These are phyloP conservation scores for Dunckerocampus dactyliophorus DNA, from an alignment of 2,113 vertebrate species.

Conservation along the genomic window DNA sequence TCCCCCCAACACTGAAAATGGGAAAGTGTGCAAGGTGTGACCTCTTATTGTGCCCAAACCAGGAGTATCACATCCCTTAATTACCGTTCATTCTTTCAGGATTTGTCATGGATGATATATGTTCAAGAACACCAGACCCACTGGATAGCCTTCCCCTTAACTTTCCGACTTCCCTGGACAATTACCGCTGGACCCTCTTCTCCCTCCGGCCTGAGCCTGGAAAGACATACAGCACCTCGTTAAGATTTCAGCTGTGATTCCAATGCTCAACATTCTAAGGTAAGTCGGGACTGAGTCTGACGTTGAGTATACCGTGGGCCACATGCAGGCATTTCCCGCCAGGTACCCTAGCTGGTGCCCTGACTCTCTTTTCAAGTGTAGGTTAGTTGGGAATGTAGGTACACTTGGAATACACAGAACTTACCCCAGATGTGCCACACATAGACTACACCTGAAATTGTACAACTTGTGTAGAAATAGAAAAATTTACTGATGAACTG, in stretches of 20 bases:
- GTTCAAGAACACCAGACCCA: neutral
- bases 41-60: constrained; percentile 1
- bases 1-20: neutral
- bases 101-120: neutral
- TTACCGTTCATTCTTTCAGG: neutral
- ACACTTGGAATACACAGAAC: constrained; percentile 17
- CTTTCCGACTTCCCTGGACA: constrained; percentile 16
- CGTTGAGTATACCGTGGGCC: constrained; percentile 21
- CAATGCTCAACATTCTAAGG: constrained; percentile 7
- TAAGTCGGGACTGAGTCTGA: constrained; percentile 13
- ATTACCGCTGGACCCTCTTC: constrained; percentile 4
- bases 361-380: constrained; percentile 37
- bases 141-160: neutral
- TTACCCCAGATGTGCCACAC: constrained; percentile 8
- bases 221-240: constrained; percentile 44
- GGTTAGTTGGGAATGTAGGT: constrained; percentile 22
- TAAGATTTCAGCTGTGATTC: constrained; percentile 30
- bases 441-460: neutral
- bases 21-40: neutral
- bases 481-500: too few species aligned
- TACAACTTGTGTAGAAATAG: too few species aligned
- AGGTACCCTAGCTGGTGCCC: constrained; percentile 5
- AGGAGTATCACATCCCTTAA: neutral
- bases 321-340: constrained; percentile 22
- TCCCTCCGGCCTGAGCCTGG: constrained; percentile 20